Evolutionary conservation across 2,888 invertebrate genomes (phyloP), one percentile per base, ranked within the genome.

Genomic region (Melanostoma mellinum): DNA sequence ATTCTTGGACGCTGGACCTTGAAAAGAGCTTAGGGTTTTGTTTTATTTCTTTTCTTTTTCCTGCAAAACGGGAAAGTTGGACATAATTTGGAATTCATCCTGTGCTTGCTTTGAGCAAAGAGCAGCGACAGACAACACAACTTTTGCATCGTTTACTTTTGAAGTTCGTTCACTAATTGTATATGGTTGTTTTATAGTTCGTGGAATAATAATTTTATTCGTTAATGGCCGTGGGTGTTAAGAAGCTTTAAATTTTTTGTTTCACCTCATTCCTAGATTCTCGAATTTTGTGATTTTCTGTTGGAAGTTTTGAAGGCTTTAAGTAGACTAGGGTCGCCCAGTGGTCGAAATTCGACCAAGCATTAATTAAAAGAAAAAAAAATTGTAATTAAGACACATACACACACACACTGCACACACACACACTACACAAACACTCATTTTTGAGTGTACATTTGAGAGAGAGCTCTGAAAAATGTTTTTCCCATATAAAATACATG

Each of bases 151-250:
- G 61, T 69, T 80, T 74, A 74, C 69, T 80, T 75, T 52, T 56
- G 63, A 56, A 56, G 77, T 65, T 71, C 53, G 55, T 74, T 79
- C 38, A 63, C 69, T 79, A 79, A 79, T 79, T 79, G 74, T 74
- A 55, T 74, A 55, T 58, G 33, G 69, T 63, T 63, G 63, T 69
- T 69, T 56, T 63, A 69, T 46, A 35, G 68, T 58, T 63, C 20
- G 44, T 52, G 44, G 68, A 74, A 79, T 74, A 74, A 74, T 79
- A 74, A 74, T 79, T 74, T 55, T 79, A 74, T 74, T 68, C 44
- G 38, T 74, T 74, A 50, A 68, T 32, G 55, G 42, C 20, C 48
- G 10, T 6, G 55, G 46, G 33, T 55, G 40, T 44, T 32, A 6
- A 67, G 35, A 9, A 36, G 68, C 32, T 20, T 6, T 68, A 20